Evolutionary conservation across 2,113 vertebrate genomes (phyloP).

Genomic region (Eubucco bourcierii): DNA sequence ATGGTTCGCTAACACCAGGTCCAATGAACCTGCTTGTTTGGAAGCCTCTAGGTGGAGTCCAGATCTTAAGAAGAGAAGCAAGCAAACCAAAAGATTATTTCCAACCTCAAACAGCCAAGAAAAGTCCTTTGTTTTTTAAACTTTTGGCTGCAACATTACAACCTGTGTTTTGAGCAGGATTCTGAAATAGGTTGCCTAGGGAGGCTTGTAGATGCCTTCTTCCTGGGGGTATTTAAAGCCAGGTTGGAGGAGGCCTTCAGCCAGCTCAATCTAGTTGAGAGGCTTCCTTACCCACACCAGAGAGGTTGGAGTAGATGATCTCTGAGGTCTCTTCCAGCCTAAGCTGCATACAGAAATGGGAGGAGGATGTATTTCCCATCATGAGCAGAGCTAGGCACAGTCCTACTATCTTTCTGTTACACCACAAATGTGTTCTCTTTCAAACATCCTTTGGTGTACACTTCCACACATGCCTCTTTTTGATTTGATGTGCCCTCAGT

Average conservation of each 20-base stretch:
- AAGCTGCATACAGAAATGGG: background rate
- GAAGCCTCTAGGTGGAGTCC: background rate
- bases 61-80: background rate
- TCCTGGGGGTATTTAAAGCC: too few species aligned
- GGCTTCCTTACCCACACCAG: too few species aligned
- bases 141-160: background rate
- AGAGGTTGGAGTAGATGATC: too few species aligned
- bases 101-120: background rate
- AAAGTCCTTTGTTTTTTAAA: background rate
- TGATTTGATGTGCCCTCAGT: conserved; percentile 1
- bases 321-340: too few species aligned
- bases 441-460: background rate
- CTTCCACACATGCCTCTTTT: background rate
- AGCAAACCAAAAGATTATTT: background rate
- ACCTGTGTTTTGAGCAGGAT: background rate
- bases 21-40: background rate
- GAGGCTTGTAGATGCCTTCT: too few species aligned
- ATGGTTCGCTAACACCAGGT: background rate
- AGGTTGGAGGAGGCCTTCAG: too few species aligned
- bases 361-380: conserved; percentile 1
- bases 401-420: background rate
- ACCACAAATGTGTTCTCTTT: background rate
- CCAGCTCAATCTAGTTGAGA: too few species aligned
- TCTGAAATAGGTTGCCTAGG: background rate
- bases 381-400: background rate